Percentiles rank a stretch among this genome's conserved stretches.
phyloP scores from a whole-genome alignment of 2,113 vertebrate species.

The Cisticola juncidis region DNA sequence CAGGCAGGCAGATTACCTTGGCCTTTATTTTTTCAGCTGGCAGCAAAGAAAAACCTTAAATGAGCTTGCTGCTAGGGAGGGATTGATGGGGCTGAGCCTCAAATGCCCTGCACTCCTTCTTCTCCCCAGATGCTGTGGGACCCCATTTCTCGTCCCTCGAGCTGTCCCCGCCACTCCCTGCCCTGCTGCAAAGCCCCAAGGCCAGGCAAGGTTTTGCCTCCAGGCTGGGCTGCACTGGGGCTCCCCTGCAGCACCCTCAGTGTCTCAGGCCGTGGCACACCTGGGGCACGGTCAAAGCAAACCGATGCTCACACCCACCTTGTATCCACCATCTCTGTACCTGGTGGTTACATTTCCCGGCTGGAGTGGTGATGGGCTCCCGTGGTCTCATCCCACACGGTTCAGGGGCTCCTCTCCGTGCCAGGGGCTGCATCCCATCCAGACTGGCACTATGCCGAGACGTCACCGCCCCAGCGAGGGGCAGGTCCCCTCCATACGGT shows the following conservation, averaged over 20 bases:
- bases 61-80: not conserved
- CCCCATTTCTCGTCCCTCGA: rapidly evolving
- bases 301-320: rapidly evolving
- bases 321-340: not conserved
- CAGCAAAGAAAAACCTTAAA: conserved; percentile 28
- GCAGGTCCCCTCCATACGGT: not conserved
- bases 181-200: not conserved
- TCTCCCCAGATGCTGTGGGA: not conserved
- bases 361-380: rapidly evolving
- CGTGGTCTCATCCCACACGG: rapidly evolving
- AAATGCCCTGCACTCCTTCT: not conserved
- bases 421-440: not conserved
- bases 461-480: rapidly evolving
- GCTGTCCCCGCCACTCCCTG: not conserved
- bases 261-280: rapidly evolving
- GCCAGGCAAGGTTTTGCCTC: not conserved
- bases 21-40: conserved; percentile 51
- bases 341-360: not conserved
- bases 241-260: not conserved
- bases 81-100: not conserved
- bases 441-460: not conserved
- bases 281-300: not conserved
- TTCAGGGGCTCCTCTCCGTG: not conserved
- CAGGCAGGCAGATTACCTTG: conserved; percentile 50
- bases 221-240: not conserved